These are phyloP conservation scores for Liodrosophila aerea DNA, from an alignment of 2,888 invertebrate genomes.

Conservation along the genomic window DNA sequence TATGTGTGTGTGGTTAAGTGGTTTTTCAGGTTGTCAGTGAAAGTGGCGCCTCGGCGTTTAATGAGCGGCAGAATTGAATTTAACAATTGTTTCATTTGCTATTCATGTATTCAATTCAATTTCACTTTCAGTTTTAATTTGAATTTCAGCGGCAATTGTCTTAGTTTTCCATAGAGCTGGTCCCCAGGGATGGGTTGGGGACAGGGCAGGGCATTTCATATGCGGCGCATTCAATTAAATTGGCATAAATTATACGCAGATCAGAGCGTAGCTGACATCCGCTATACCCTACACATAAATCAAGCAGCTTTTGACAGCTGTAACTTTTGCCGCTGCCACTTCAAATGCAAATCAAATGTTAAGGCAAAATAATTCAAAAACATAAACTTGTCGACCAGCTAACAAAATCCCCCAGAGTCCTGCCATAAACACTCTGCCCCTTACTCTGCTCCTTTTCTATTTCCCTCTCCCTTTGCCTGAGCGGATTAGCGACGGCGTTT, in stretches of 20 bases:
- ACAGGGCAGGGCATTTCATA: slow-evolving; percentile 26
- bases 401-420: slow-evolving; percentile 7
- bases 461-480: neutral
- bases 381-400: slow-evolving; percentile 51
- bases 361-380: slow-evolving; percentile 42
- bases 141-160: slow-evolving; percentile 41
- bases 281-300: slow-evolving; percentile 48
- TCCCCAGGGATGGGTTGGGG: slow-evolving; percentile 14
- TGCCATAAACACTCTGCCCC: slow-evolving; percentile 29
- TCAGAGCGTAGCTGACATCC: slow-evolving; percentile 21
- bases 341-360: slow-evolving; percentile 67
- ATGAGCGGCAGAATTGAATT: slow-evolving; percentile 70
- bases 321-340: slow-evolving; percentile 32
- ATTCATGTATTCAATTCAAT: slow-evolving; percentile 68
- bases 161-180: slow-evolving; percentile 19
- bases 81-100: slow-evolving; percentile 61
- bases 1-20: slow-evolving; percentile 59
- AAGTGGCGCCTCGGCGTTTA: slow-evolving; percentile 56
- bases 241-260: slow-evolving; percentile 73
- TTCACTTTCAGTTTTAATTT: slow-evolving; percentile 6
- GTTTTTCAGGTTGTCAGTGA: slow-evolving; percentile 56
- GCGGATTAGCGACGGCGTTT: slow-evolving; percentile 50
- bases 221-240: slow-evolving; percentile 69
- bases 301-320: slow-evolving; percentile 59
- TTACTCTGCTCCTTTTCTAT: slow-evolving; percentile 25